phyloP scores from a whole-genome alignment of 2,888 invertebrate genomes.

The Julus scanicus region DNA sequence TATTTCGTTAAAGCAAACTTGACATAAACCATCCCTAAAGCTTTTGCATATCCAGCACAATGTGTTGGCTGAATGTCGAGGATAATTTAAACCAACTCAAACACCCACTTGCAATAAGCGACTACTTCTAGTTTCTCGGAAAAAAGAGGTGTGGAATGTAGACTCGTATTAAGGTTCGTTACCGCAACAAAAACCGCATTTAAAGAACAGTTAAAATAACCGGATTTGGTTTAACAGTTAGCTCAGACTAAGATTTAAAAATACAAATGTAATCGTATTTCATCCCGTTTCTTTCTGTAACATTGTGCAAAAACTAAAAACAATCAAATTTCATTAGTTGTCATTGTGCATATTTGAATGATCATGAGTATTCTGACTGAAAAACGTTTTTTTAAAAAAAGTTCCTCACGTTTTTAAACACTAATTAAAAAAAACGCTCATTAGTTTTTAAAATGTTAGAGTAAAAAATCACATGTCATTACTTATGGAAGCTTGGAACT shows the following conservation, averaged over 20 bases:
- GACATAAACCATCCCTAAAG: background rate
- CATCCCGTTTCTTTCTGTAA: background rate
- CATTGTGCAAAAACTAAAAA: background rate
- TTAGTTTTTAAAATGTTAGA: background rate
- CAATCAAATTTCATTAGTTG: too few relatives aligned
- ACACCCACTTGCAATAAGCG: background rate
- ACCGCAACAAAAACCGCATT: background rate
- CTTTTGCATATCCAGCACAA: background rate
- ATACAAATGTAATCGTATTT: background rate
- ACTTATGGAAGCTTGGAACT: background rate
- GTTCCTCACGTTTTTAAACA: too few relatives aligned
- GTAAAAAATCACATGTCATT: background rate
- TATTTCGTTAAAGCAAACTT: background rate
- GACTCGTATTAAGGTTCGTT: background rate
- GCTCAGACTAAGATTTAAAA: background rate
- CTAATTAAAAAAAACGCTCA: too few relatives aligned
- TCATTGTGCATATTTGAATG: too few relatives aligned
- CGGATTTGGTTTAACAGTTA: background rate
- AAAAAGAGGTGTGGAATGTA: constrained; percentile 6
- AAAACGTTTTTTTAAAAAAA: too few relatives aligned
- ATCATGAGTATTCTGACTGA: too few relatives aligned
- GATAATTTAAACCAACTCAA: background rate
- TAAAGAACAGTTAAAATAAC: background rate
- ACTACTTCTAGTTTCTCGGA: background rate
- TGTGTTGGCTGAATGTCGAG: background rate